Evolutionary conservation across 2,113 vertebrate species (phyloP).

Genomic region (Hypanus sabinus): DNA sequence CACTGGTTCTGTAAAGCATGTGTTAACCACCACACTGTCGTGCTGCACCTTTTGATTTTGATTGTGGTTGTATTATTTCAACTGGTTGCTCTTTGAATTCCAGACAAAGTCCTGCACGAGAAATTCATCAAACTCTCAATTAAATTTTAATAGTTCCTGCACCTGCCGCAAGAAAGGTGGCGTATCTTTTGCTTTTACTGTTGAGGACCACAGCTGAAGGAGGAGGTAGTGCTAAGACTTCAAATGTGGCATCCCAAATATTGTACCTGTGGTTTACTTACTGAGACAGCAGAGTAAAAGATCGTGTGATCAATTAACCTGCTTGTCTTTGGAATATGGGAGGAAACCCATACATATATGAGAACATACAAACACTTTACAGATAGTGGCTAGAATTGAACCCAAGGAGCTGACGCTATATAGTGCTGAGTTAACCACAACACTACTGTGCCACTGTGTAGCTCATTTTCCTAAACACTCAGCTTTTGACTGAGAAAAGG

Average conservation of each 20-base stretch:
- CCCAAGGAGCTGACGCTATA: too few species aligned
- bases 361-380: too few species aligned
- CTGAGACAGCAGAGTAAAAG: too few species aligned
- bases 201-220: neutral
- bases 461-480: neutral
- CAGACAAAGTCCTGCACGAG: neutral
- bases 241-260: neutral
- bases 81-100: neutral
- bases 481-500: neutral
- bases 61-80: neutral
- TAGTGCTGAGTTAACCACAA: too few species aligned
- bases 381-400: too few species aligned
- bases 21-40: too few species aligned
- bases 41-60: neutral
- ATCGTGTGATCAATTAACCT: too few species aligned
- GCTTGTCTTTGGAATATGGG: too few species aligned
- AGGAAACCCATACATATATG: too few species aligned
- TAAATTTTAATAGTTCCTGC: neutral
- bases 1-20: too few species aligned
- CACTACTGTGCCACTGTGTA: neutral
- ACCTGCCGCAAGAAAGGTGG: neutral
- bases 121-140: too few species aligned
- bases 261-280: too few species aligned
- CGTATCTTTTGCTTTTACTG: neutral
- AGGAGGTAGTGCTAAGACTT: neutral